phyloP scores from a whole-genome alignment of 2,888 invertebrate genomes.

The Schizaphis graminum region DNA sequence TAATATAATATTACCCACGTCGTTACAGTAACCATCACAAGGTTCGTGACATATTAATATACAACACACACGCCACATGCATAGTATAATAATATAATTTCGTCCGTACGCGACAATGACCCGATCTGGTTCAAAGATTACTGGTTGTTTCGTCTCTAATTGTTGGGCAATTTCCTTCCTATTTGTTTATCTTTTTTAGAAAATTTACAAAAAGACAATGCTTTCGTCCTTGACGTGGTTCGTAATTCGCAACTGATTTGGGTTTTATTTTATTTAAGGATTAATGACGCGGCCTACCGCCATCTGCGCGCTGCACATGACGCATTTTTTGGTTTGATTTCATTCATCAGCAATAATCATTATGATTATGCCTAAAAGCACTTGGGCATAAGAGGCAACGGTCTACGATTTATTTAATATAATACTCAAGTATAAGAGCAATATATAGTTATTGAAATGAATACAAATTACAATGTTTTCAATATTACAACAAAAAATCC shows the following conservation, averaged over 20 bases:
- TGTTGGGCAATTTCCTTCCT: slow-evolving; percentile 57
- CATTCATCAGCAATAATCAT: background rate
- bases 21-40: slow-evolving; percentile 22
- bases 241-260: background rate
- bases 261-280: background rate
- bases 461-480: background rate
- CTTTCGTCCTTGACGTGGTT: slow-evolving; percentile 40
- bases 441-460: background rate
- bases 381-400: background rate
- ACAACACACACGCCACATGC: background rate
- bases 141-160: slow-evolving; percentile 56
- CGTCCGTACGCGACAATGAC: slow-evolving; percentile 51
- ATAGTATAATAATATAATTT: background rate
- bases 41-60: slow-evolving; percentile 32
- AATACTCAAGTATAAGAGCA: background rate
- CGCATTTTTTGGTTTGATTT: background rate
- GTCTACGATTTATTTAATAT: background rate
- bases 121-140: slow-evolving; percentile 57
- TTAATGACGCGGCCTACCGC: background rate
- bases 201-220: slow-evolving; percentile 32
- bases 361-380: background rate
- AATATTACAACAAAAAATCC: background rate
- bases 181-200: background rate
- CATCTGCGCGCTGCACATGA: background rate
- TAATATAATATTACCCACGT: background rate